phyloP scores from a whole-genome alignment of 2,888 invertebrate genomes.

The Steinernema carpocapsae region DNA sequence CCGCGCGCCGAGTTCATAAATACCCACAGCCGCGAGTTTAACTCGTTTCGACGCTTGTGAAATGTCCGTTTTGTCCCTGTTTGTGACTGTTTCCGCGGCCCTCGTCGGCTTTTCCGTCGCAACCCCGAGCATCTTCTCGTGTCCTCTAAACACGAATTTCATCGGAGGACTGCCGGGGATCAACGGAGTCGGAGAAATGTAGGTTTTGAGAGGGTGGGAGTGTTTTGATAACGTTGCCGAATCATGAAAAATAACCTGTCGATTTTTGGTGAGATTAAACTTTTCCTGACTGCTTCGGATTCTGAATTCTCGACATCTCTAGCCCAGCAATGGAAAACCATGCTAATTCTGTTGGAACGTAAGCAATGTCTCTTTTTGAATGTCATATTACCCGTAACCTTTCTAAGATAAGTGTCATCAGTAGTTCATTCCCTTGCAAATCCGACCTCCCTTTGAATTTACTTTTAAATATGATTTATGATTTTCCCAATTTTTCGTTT shows the following conservation, averaged over 20 bases:
- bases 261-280: too few species aligned
- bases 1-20: constrained; percentile 16
- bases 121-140: constrained; percentile 31
- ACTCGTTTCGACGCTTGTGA: constrained; percentile 10
- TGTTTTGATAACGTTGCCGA: too few species aligned
- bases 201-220: not conserved
- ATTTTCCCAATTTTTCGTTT: not conserved
- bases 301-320: too few species aligned
- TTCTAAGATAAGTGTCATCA: too few species aligned
- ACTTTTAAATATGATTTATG: too few species aligned
- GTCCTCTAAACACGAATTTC: constrained; percentile 28
- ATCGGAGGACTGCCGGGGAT: constrained; percentile 18
- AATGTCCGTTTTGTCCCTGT: constrained; percentile 29
- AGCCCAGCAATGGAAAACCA: too few species aligned
- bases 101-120: constrained; percentile 13
- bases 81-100: not conserved
- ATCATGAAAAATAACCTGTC: too few species aligned
- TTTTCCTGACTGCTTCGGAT: too few species aligned
- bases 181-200: constrained; percentile 34
- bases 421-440: not conserved
- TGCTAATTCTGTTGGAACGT: too few species aligned
- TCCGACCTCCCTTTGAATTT: not conserved
- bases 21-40: not conserved
- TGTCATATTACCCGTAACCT: too few species aligned
- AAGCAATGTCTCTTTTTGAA: too few species aligned